These are phyloP conservation scores for Cheilosia soror DNA, from an alignment of 2,888 invertebrate species.

Conservation along the genomic window DNA sequence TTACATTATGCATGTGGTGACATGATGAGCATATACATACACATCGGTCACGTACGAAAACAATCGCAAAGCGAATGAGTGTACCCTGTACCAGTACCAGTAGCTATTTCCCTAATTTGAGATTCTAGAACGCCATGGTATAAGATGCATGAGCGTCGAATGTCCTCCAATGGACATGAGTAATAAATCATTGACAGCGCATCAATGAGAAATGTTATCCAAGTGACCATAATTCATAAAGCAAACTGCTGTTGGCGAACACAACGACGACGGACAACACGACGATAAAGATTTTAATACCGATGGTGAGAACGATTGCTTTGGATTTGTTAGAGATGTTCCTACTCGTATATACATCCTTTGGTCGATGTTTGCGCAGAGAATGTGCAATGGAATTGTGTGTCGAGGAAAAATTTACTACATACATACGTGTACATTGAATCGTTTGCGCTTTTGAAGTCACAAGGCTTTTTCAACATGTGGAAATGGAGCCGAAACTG, in stretches of 20 bases:
- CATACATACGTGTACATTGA: background rate
- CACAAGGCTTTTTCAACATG: too few relatives aligned
- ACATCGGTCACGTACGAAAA: too few relatives aligned
- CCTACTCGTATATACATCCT: background rate
- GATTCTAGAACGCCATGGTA: conserved; percentile 24
- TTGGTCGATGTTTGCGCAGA: background rate
- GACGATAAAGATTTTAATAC: conserved; percentile 54
- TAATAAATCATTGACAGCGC: conserved; percentile 67
- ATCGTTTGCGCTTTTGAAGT: background rate
- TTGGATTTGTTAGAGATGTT: conserved; percentile 26
- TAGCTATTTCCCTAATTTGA: conserved; percentile 48
- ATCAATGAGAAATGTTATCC: conserved; percentile 48
- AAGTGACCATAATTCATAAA: conserved; percentile 65
- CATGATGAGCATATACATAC: too few relatives aligned
- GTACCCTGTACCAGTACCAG: too few relatives aligned
- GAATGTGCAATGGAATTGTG: background rate
- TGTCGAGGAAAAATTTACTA: background rate
- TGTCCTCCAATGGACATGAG: conserved; percentile 58
- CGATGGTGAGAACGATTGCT: conserved; percentile 43
- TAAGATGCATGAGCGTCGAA: conserved; percentile 56
- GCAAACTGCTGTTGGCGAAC: conserved; percentile 48
- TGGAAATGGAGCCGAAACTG: too few relatives aligned
- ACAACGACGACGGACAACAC: conserved; percentile 25
- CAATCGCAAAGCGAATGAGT: too few relatives aligned
- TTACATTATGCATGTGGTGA: background rate